A percentile compares a stretch with the other conserved stretches of the same genome.
Conservation (phyloP, 2,888 invertebrate species). For the Formica aserva region DNA sequence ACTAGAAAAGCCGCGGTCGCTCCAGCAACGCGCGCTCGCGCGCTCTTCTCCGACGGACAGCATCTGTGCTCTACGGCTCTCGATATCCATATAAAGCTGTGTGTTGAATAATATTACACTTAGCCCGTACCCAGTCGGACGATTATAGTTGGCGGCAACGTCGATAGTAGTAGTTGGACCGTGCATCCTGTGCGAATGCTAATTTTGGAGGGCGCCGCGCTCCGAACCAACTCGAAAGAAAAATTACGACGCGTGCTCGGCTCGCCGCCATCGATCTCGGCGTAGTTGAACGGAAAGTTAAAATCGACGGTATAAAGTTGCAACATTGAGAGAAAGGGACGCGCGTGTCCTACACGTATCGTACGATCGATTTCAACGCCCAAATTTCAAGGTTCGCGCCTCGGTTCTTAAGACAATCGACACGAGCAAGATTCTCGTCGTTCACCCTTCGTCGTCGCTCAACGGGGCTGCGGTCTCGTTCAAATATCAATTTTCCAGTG, state of each 20-base stretch:
- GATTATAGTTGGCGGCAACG: conserved; percentile 85
- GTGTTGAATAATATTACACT: conserved; percentile 86
- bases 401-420: conserved; percentile 7
- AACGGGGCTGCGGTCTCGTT: conserved; percentile 67
- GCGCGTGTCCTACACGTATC: neutral
- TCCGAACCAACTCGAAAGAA: conserved; percentile 38
- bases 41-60: conserved; percentile 79
- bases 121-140: conserved; percentile 82
- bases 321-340: neutral
- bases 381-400: neutral
- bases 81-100: conserved; percentile 85
- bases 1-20: conserved; percentile 74
- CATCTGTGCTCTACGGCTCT: conserved; percentile 84
- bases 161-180: conserved; percentile 86
- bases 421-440: conserved; percentile 34
- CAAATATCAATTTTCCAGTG: conserved; percentile 83
- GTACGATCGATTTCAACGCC: conserved; percentile 21
- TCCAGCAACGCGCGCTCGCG: conserved; percentile 18
- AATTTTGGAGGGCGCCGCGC: conserved; percentile 75
- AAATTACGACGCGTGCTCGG: conserved; percentile 39
- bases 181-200: conserved; percentile 86
- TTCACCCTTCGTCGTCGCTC: conserved; percentile 27
- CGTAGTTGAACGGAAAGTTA: conserved; percentile 26
- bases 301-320: conserved; percentile 4
- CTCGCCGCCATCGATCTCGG: conserved; percentile 36